These are phyloP conservation scores for Hemithea aestivaria DNA, from an alignment of 2,888 invertebrate species.

Conservation along the genomic window DNA sequence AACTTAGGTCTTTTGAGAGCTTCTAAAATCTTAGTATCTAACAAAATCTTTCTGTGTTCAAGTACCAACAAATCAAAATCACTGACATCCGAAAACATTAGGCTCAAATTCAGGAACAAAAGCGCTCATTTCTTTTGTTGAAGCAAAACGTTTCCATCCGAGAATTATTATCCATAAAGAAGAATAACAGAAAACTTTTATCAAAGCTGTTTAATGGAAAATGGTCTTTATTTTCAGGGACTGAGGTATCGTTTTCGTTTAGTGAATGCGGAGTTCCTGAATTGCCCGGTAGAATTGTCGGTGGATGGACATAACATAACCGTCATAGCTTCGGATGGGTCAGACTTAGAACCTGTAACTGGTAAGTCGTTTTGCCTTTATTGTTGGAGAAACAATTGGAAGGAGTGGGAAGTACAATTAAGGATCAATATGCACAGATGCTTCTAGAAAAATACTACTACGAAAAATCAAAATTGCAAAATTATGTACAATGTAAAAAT, in stretches of 20 bases:
- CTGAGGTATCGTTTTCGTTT: slow-evolving; percentile 83
- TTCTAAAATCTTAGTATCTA: no score
- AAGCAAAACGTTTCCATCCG: slow-evolving; percentile 23
- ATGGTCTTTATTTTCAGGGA: slow-evolving; percentile 58
- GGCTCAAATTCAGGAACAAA: slow-evolving; percentile 33
- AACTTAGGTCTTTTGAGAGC: no score
- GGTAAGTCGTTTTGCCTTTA: slow-evolving; percentile 53
- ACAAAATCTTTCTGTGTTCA: no score
- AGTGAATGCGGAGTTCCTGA: slow-evolving; percentile 86
- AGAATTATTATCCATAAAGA: slow-evolving; percentile 74
- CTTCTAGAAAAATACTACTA: no score
- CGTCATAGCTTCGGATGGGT: slow-evolving; percentile 84
- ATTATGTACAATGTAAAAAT: no score
- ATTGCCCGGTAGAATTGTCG: slow-evolving; percentile 86
- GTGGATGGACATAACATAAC: slow-evolving; percentile 85
- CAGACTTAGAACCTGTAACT: slow-evolving; percentile 81
- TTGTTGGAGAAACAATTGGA: slow-evolving; percentile 11
- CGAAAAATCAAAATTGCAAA: no score
- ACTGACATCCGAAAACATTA: slow-evolving; percentile 79
- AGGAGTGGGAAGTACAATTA: slow-evolving; percentile 1
- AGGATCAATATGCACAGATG: no score
- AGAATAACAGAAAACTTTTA: slow-evolving; percentile 71
- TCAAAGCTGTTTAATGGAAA: slow-evolving; percentile 10
- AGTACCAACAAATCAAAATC: slow-evolving; percentile 82
- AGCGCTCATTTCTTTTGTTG: slow-evolving; percentile 34